Conservation (phyloP, 1,140 invertebrate species). For the Drosophila truncata region DNA sequence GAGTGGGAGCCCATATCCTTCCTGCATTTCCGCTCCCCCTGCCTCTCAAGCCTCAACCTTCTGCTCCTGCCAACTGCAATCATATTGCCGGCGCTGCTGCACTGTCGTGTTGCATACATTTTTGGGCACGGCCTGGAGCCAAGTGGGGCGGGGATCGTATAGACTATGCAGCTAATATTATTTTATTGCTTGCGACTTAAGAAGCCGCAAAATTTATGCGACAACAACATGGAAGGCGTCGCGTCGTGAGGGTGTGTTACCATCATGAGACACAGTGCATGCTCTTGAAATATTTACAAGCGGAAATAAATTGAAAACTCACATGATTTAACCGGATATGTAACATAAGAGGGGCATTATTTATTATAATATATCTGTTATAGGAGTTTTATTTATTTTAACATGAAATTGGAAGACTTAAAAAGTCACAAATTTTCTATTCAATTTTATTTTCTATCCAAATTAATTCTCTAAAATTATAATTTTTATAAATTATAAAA, state of each 20-base stretch:
- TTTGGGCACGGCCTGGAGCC: slow-evolving; percentile 48
- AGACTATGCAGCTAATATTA: slow-evolving; percentile 82
- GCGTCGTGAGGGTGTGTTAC: slow-evolving; percentile 10
- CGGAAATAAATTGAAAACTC: background rate
- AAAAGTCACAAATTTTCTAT: no score
- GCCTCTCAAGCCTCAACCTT: slow-evolving; percentile 11
- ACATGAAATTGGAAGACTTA: no score
- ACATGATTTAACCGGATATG: background rate
- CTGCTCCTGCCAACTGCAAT: slow-evolving; percentile 70
- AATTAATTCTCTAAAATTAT: no score
- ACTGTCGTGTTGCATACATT: slow-evolving; percentile 74
- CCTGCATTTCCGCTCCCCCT: background rate
- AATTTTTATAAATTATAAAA: no score
- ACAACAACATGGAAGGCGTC: slow-evolving; percentile 68
- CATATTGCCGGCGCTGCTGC: slow-evolving; percentile 74
- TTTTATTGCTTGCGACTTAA: slow-evolving; percentile 84
- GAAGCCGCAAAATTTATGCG: slow-evolving; percentile 84
- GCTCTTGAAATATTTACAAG: background rate
- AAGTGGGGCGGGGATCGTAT: slow-evolving; percentile 17
- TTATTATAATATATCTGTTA: background rate
- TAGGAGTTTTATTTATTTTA: no score
- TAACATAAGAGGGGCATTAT: background rate
- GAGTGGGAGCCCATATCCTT: slow-evolving; percentile 52
- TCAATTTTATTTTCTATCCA: no score
- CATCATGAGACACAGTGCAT: slow-evolving; percentile 4